Percentiles rank a stretch among this genome's conserved stretches.
These are phyloP conservation scores for Brachyhypopomus gauderio DNA, from an alignment of 2,113 vertebrate species.

Conservation along the genomic window DNA sequence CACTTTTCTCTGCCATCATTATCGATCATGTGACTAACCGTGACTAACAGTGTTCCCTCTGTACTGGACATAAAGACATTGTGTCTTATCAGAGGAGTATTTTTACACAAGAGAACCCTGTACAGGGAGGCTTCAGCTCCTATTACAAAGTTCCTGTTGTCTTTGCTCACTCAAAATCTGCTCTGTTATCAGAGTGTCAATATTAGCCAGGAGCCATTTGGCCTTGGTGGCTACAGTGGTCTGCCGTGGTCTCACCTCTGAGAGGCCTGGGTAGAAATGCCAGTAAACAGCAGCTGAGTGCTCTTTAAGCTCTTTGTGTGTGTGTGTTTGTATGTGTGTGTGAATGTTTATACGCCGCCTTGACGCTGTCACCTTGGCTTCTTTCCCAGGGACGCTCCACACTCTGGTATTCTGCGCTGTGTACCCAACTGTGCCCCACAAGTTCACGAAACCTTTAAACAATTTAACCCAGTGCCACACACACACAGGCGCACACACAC, in stretches of 20 bases:
- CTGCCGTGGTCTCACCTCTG: constrained; percentile 29
- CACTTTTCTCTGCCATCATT: neutral
- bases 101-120: constrained; percentile 19
- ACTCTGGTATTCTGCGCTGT: constrained; percentile 29
- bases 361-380: constrained; percentile 47
- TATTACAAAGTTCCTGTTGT: constrained; percentile 38
- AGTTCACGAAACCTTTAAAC: constrained; percentile 48
- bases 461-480: constrained; percentile 37
- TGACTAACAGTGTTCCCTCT: constrained; percentile 10
- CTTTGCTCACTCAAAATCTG: constrained; percentile 34
- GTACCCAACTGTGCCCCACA: constrained; percentile 46
- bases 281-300: constrained; percentile 11
- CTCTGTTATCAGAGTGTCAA: constrained; percentile 44
- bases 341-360: neutral
- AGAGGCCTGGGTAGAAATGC: constrained; percentile 9
- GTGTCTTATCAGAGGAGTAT: constrained; percentile 20
- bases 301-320: constrained; percentile 13
- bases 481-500: constrained; percentile 42
- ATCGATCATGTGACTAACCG: constrained; percentile 17
- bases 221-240: constrained; percentile 52
- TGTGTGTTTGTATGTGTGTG: constrained; percentile 17
- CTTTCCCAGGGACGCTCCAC: constrained; percentile 35
- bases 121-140: neutral
- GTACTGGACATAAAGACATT: constrained; percentile 15
- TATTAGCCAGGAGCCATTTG: constrained; percentile 41